Percentiles rank a stretch among this genome's conserved stretches.
Conservation (phyloP, 2,888 invertebrate species). For the Harpagoxenus sublaevis region DNA sequence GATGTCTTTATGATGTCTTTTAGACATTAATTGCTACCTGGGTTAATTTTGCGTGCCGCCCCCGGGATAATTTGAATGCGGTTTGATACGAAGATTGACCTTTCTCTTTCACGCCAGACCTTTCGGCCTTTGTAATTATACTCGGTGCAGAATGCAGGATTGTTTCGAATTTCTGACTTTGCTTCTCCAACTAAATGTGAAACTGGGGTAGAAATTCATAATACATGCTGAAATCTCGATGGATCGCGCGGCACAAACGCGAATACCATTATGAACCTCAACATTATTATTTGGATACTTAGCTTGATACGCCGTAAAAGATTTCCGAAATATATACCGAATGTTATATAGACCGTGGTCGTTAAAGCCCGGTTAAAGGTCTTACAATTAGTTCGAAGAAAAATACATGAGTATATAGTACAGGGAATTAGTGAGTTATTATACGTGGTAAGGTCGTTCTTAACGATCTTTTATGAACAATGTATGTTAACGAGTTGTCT, state of each 20-base stretch:
- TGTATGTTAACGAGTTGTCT: background rate
- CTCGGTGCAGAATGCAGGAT: background rate
- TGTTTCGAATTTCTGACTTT: slow-evolving; percentile 26
- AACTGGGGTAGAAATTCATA: slow-evolving; percentile 41
- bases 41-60: background rate
- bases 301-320: background rate
- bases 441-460: background rate
- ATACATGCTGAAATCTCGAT: slow-evolving; percentile 18
- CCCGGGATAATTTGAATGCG: background rate
- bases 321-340: slow-evolving; percentile 7
- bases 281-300: slow-evolving; percentile 6
- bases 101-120: background rate
- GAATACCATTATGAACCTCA: background rate
- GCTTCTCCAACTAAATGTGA: slow-evolving; percentile 17
- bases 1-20: too few species aligned
- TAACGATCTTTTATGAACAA: background rate
- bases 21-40: too few species aligned
- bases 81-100: slow-evolving; percentile 1
- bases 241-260: background rate
- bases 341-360: background rate
- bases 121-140: slow-evolving; percentile 3
- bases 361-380: background rate
- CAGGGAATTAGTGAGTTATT: background rate
- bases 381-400: background rate
- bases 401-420: background rate